A percentile compares a stretch with the other conserved stretches of the same genome.
Evolutionary conservation across 2,113 vertebrate genomes (phyloP).

Genomic region (Bufo gargarizans): DNA sequence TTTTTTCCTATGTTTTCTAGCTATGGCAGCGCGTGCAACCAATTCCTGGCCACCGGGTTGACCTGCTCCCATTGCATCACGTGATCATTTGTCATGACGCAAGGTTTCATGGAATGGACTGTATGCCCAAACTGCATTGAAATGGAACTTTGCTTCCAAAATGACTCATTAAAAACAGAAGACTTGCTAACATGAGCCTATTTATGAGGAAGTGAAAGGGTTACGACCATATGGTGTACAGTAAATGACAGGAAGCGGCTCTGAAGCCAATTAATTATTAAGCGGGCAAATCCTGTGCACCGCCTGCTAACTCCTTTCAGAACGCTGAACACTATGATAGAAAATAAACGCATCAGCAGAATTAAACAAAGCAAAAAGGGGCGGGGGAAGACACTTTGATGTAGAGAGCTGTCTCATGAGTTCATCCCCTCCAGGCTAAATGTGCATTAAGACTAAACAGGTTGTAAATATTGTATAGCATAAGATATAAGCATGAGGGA

Average conservation of each 20-base stretch:
- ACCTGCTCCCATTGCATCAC: too few relatives aligned
- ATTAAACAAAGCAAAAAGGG: conserved; percentile 5
- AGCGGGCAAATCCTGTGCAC: not conserved
- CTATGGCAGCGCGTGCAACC: too few relatives aligned
- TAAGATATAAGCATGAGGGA: not conserved
- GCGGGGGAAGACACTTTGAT: not conserved
- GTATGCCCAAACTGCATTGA: not conserved
- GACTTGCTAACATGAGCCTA: not conserved
- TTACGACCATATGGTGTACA: conserved; percentile 14
- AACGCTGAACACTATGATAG: conserved; percentile 32
- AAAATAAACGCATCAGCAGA: conserved; percentile 22
- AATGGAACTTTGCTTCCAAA: not conserved
- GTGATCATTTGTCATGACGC: too few relatives aligned
- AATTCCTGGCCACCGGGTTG: too few relatives aligned
- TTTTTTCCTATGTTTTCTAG: too few relatives aligned
- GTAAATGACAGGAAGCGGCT: conserved; percentile 1
- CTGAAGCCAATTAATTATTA: conserved; percentile 41
- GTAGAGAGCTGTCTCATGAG: not conserved
- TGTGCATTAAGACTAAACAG: conserved; percentile 10
- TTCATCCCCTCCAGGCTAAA: not conserved
- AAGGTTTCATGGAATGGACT: not conserved
- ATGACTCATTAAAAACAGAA: not conserved
- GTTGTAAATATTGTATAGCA: not conserved
- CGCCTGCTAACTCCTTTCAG: conserved; percentile 20
- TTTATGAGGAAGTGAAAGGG: not conserved